Conservation (phyloP, 2,888 invertebrate genomes). For the Arctia plantaginis region DNA sequence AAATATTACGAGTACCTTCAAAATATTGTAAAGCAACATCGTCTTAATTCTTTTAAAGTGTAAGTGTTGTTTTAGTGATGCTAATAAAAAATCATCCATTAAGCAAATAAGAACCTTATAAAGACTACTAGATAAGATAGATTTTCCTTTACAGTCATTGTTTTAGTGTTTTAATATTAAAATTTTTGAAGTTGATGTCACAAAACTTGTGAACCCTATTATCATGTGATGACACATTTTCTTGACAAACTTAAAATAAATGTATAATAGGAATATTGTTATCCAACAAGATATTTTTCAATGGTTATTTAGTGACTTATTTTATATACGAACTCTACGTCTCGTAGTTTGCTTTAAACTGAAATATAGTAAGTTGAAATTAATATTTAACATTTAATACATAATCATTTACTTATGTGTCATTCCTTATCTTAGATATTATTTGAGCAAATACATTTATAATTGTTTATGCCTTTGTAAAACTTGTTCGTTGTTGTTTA, state of each 20-base stretch:
- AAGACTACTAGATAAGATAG: no score
- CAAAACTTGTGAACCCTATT: not conserved
- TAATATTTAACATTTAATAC: not conserved
- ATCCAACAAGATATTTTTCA: no score
- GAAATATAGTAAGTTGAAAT: not conserved
- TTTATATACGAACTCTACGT: not conserved
- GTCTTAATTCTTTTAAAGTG: not conserved
- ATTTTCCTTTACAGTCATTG: no score
- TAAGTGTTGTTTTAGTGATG: no score
- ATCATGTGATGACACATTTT: not conserved
- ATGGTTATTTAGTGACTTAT: not conserved
- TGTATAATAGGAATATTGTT: not conserved
- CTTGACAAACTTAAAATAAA: not conserved
- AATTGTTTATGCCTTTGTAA: not conserved
- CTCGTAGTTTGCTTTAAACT: not conserved
- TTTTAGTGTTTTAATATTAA: not conserved
- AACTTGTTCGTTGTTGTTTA: not conserved
- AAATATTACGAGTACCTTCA: not conserved
- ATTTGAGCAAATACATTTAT: not conserved
- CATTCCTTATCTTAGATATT: not conserved
- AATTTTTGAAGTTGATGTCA: no score
- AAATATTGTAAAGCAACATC: not conserved
- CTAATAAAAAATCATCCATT: no score
- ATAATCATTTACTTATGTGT: not conserved
- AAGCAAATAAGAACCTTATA: no score